Evolutionary conservation across 2,113 vertebrate genomes (phyloP).

Genomic region (Cromileptes altivelis): DNA sequence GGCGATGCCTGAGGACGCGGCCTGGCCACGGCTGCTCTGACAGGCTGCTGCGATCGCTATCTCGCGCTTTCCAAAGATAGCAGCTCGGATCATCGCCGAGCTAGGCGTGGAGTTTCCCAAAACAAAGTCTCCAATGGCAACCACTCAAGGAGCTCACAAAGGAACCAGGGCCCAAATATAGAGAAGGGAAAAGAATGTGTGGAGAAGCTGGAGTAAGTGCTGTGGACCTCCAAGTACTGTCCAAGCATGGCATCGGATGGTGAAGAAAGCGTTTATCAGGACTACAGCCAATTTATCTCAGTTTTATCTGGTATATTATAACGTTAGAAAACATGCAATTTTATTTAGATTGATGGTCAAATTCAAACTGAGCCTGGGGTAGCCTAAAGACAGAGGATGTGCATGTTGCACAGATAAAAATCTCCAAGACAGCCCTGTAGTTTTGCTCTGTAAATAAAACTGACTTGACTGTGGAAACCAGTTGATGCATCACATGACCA

Average conservation of each 20-base stretch:
- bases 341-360: neutral
- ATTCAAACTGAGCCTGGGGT: neutral
- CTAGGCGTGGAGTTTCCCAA: constrained; percentile 71
- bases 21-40: constrained; percentile 70
- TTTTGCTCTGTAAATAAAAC: neutral
- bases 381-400: neutral
- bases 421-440: neutral
- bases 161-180: constrained; percentile 64
- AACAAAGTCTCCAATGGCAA: constrained; percentile 77
- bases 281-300: neutral
- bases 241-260: neutral
- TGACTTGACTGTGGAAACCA: neutral
- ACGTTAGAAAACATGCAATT: too few species aligned
- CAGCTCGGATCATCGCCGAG: constrained; percentile 68
- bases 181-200: constrained; percentile 29
- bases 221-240: neutral
- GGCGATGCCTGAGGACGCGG: constrained; percentile 85
- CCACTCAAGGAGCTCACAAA: constrained; percentile 56
- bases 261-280: neutral
- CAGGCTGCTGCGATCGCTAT: constrained; percentile 83
- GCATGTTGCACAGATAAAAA: neutral
- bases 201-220: neutral
- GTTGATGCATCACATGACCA: neutral
- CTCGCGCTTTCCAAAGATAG: constrained; percentile 80
- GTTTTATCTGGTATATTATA: too few species aligned